Conservation (phyloP, 2,113 vertebrate species). For the Elephas maximus region DNA sequence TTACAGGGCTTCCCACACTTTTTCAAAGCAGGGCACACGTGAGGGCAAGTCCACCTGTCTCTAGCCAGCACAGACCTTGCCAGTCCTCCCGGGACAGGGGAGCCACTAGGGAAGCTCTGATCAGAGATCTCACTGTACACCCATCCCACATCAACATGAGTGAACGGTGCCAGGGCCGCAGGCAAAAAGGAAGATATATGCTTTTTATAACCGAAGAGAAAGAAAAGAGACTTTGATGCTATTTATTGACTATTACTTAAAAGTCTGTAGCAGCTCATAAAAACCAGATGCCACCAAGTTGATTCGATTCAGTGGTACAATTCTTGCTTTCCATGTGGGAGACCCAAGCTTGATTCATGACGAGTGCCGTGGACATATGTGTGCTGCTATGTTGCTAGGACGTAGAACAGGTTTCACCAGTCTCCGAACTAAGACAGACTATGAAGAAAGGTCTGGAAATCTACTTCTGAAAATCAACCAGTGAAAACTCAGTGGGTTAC, state of each 20-base stretch:
- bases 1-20: not conserved
- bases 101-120: not conserved
- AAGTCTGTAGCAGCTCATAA: not conserved
- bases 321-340: too few species aligned
- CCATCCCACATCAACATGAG: not conserved
- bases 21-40: not conserved
- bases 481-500: too few species aligned
- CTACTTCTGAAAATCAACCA: too few species aligned
- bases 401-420: too few species aligned
- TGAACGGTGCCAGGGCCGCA: too few species aligned
- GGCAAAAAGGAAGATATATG: not conserved
- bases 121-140: not conserved
- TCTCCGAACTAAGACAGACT: too few species aligned
- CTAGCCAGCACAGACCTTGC: not conserved
- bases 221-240: not conserved
- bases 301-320: too few species aligned
- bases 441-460: too few species aligned
- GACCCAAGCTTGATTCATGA: too few species aligned
- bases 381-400: too few species aligned
- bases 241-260: not conserved
- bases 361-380: too few species aligned
- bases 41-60: too few species aligned
- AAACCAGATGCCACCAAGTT: not conserved
- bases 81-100: not conserved
- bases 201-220: not conserved